phyloP scores from a whole-genome alignment of 2,113 vertebrate genomes.

The Coracopsis vasa region DNA sequence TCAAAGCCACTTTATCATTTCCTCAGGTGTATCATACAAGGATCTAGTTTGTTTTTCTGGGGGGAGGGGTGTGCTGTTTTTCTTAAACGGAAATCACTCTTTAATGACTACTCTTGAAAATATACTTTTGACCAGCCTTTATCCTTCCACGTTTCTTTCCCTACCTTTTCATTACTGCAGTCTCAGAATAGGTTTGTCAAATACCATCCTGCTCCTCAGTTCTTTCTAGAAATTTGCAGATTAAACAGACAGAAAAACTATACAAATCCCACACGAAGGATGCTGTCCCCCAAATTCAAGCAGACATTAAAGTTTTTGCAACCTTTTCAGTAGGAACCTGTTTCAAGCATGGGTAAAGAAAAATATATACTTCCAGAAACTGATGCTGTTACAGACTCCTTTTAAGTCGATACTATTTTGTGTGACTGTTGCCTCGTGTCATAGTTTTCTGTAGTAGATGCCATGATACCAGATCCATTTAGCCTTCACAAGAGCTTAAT shows the following conservation, averaged over 20 bases:
- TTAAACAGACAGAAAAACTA: neutral
- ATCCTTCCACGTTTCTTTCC: neutral
- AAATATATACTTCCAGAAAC: neutral
- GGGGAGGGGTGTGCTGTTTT: neutral
- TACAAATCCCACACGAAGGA: neutral
- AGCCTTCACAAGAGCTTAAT: neutral
- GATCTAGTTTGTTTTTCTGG: neutral
- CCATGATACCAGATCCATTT: neutral
- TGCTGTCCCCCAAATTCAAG: neutral
- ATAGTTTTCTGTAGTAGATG: neutral
- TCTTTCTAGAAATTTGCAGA: neutral
- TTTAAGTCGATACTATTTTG: neutral
- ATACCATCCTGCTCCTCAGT: neutral
- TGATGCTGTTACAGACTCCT: accelerated
- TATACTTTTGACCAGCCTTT: neutral
- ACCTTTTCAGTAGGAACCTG: neutral
- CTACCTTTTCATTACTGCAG: neutral
- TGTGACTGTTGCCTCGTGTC: neutral
- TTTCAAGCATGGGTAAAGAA: accelerated
- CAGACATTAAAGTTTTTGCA: neutral
- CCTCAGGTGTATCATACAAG: neutral
- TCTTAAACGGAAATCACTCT: neutral
- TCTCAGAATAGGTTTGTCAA: neutral
- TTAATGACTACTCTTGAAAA: neutral
- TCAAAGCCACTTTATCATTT: neutral